Conservation (phyloP, 2,113 vertebrate genomes). For the Amphiprion ocellaris region DNA sequence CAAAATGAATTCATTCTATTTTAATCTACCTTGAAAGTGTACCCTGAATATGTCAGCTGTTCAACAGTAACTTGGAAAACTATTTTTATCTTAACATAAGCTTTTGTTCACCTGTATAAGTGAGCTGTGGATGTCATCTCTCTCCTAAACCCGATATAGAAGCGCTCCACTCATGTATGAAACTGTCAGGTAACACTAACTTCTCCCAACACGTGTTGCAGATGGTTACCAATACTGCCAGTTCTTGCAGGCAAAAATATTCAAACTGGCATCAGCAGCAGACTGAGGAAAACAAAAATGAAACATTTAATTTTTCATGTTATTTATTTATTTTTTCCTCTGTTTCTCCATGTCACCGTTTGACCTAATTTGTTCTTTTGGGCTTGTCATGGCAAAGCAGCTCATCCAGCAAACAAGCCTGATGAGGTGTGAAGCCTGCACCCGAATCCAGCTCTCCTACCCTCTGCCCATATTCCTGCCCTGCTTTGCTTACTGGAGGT, state of each 20-base stretch:
- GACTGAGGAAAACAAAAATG: constrained; percentile 61
- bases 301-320: constrained; percentile 72
- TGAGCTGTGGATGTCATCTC: constrained; percentile 37
- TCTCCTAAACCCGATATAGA: constrained; percentile 40
- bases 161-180: constrained; percentile 54
- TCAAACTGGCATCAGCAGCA: constrained; percentile 59
- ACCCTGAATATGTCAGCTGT: constrained; percentile 55
- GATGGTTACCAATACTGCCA: constrained; percentile 67
- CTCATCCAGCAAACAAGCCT: constrained; percentile 79
- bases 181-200: constrained; percentile 67
- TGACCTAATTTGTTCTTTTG: constrained; percentile 83
- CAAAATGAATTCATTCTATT: constrained; percentile 25
- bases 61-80: constrained; percentile 17
- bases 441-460: constrained; percentile 71
- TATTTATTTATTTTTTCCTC: constrained; percentile 46
- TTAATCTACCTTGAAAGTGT: constrained; percentile 22
- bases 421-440: constrained; percentile 81
- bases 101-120: constrained; percentile 58
- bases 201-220: constrained; percentile 54
- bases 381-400: constrained; percentile 79
- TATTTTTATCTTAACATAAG: constrained; percentile 47
- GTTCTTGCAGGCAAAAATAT: constrained; percentile 60
- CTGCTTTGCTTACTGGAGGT: constrained; percentile 60
- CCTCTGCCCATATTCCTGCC: constrained; percentile 65
- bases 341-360: constrained; percentile 73